Evolutionary conservation across 1,140 invertebrate species (phyloP).

Genomic region (Drosophila suzukii): DNA sequence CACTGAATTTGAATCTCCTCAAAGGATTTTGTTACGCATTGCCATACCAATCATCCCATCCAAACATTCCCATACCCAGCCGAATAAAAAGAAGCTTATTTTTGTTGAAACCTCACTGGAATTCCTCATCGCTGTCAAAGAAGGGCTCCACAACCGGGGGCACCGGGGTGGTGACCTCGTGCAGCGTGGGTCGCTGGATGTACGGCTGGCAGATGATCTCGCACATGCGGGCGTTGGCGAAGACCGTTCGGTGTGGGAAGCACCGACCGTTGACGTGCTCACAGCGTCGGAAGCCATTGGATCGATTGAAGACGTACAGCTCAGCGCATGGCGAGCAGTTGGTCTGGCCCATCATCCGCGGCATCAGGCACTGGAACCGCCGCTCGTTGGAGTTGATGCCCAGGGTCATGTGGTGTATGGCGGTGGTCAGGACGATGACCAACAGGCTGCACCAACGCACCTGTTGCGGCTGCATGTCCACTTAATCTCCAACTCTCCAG

Average conservation of each 20-base stretch:
- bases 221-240: slow-evolving; percentile 9
- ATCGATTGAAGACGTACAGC: slow-evolving; percentile 18
- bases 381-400: slow-evolving; percentile 1
- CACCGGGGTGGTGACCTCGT: background rate
- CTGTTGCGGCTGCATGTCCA: background rate
- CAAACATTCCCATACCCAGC: background rate
- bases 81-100: background rate
- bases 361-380: background rate
- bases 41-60: background rate
- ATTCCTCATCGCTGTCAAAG: slow-evolving; percentile 3
- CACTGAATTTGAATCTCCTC: background rate
- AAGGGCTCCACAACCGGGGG: background rate
- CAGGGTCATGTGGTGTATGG: background rate
- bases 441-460: background rate
- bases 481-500: background rate
- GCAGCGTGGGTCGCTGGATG: background rate
- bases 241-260: slow-evolving; percentile 14
- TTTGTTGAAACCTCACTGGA: slow-evolving; percentile 4
- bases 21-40: background rate
- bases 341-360: background rate
- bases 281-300: slow-evolving; percentile 1
- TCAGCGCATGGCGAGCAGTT: slow-evolving; percentile 26
- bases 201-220: slow-evolving; percentile 22
- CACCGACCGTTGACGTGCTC: slow-evolving; percentile 28
- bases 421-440: background rate